Percentiles rank a stretch among this genome's conserved stretches.
Evolutionary conservation across 2,797 vertebrate genomes (phyloP).

Genomic region (Tiaroga cobitis): DNA sequence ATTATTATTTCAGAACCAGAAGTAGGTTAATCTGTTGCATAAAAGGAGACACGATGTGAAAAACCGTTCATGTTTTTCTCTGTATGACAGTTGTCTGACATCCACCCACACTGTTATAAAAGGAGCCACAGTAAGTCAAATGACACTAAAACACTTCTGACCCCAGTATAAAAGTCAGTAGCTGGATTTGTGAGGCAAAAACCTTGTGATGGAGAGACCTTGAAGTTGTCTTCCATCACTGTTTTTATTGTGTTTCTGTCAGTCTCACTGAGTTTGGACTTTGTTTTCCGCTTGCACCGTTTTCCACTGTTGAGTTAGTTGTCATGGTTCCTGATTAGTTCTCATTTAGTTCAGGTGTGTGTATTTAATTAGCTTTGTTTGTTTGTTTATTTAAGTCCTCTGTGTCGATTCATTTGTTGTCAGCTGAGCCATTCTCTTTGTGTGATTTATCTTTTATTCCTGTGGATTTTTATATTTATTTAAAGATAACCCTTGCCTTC

Average conservation of each 20-base stretch:
- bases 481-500: no score
- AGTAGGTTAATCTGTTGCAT: neutral
- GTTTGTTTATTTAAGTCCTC: no score
- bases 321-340: no score
- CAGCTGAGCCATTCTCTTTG: no score
- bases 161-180: neutral
- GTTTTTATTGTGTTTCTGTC: neutral
- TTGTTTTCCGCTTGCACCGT: no score
- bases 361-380: no score
- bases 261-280: no score
- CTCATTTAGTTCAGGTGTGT: no score
- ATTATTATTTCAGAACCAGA: neutral
- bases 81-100: constrained; percentile 17
- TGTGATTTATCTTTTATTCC: no score
- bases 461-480: no score
- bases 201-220: neutral
- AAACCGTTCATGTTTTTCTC: neutral
- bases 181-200: neutral
- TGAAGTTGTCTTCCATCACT: neutral
- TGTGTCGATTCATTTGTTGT: no score
- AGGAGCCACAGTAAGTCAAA: neutral
- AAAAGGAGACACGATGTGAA: neutral
- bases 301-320: no score
- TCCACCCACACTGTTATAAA: constrained; percentile 34
- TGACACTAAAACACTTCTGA: constrained; percentile 19